Evolutionary conservation across 2,888 invertebrate species (phyloP).

Genomic region (Cistogaster globosa): DNA sequence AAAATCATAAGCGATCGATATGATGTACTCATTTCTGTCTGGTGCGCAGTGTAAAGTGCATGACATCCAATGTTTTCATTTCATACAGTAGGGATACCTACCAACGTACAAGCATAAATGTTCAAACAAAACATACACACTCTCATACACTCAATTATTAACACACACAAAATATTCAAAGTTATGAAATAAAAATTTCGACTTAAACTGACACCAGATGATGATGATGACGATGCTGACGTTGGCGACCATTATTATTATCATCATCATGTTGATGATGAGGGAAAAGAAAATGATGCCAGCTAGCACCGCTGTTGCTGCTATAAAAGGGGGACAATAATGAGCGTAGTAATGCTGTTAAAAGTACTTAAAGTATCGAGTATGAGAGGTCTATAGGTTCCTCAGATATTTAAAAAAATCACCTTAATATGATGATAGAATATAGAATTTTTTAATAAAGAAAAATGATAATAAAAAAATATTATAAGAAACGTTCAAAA

Average conservation of each 20-base stretch:
- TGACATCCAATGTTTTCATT: conserved; percentile 69
- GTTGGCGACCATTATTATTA: not conserved
- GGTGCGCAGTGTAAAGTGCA: conserved; percentile 79
- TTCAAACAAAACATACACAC: conserved; percentile 39
- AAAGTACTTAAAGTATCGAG: conserved; percentile 12
- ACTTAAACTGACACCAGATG: conserved; percentile 69
- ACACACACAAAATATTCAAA: conserved; percentile 78
- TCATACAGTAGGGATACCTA: conserved; percentile 41
- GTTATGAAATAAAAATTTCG: conserved; percentile 66
- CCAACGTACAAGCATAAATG: conserved; percentile 44
- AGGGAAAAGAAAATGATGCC: conserved; percentile 14
- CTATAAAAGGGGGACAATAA: conserved; percentile 22
- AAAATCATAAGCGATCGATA: conserved; percentile 81
- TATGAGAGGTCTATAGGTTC: conserved; percentile 52
- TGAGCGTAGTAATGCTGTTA: conserved; percentile 6
- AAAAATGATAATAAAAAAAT: conserved; percentile 44
- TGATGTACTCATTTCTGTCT: conserved; percentile 83
- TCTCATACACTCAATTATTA: conserved; percentile 76
- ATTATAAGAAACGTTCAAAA: conserved; percentile 71
- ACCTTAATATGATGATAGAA: conserved; percentile 57
- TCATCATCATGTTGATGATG: conserved; percentile 6
- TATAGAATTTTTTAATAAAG: conserved; percentile 67
- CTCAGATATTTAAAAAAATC: conserved; percentile 64
- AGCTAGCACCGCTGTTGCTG: conserved; percentile 11
- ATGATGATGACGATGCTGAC: conserved; percentile 45